These are phyloP conservation scores for Macropodus opercularis DNA, from an alignment of 2,797 vertebrate species.

Conservation along the genomic window DNA sequence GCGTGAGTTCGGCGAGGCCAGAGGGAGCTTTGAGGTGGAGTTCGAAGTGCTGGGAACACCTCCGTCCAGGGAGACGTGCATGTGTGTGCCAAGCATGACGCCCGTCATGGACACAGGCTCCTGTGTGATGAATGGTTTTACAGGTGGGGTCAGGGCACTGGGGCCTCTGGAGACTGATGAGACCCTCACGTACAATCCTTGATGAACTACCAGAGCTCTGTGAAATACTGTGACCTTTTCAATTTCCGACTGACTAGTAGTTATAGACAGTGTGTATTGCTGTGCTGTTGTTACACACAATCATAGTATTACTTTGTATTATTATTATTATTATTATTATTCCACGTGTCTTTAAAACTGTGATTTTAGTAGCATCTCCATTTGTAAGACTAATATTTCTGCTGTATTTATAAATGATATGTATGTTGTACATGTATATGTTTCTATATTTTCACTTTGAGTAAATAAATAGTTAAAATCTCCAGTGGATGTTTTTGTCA, in stretches of 20 bases:
- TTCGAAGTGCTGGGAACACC: slow-evolving; percentile 80
- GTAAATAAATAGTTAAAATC: not conserved
- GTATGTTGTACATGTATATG: not conserved
- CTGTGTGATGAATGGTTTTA: not conserved
- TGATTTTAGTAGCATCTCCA: not conserved
- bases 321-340: not conserved
- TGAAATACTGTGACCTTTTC: not conserved
- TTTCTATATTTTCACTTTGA: not conserved
- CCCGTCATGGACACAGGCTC: slow-evolving; percentile 76
- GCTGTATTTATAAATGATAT: not conserved
- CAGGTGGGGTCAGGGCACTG: slow-evolving; percentile 2
- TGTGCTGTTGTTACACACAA: not conserved
- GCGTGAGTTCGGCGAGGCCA: slow-evolving; percentile 83
- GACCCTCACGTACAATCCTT: slow-evolving; percentile 28
- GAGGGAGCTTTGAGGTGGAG: slow-evolving; percentile 84
- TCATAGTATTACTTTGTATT: not conserved
- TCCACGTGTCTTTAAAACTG: slow-evolving; percentile 10
- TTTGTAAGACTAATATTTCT: not conserved
- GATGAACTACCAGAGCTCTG: not conserved
- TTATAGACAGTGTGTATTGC: not conserved
- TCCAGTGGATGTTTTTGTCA: not conserved
- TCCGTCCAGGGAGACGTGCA: slow-evolving; percentile 79
- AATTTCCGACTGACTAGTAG: not conserved
- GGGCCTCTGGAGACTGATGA: slow-evolving; percentile 78
- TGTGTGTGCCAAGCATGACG: slow-evolving; percentile 34